Evolutionary conservation across 2,113 vertebrate species (phyloP).

Genomic region (Hypomesus transpacificus): DNA sequence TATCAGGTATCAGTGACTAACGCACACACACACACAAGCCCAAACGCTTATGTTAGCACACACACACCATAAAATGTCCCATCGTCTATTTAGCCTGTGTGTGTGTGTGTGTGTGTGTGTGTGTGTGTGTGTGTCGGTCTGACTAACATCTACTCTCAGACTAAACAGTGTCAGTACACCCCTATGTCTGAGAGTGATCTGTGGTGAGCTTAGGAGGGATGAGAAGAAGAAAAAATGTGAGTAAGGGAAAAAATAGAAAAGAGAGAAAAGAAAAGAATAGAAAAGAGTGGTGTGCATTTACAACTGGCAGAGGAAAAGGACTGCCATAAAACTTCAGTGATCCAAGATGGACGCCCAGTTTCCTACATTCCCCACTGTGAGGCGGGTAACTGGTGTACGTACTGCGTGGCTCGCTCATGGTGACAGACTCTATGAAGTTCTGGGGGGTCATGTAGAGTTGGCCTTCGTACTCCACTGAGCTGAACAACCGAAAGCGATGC

Average conservation of each 20-base stretch:
- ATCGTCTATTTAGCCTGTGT: neutral
- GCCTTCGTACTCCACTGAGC: slow-evolving; percentile 92
- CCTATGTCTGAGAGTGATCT: no score
- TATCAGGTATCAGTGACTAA: slow-evolving; percentile 59
- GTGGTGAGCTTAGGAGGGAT: slow-evolving; percentile 46
- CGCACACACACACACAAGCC: slow-evolving; percentile 4
- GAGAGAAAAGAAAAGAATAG: neutral
- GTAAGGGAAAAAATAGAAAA: neutral
- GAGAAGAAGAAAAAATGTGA: neutral
- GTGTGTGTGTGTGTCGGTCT: slow-evolving; percentile 32
- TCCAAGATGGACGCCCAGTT: neutral
- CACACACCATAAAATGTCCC: neutral
- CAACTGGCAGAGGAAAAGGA: neutral
- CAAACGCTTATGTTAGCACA: neutral
- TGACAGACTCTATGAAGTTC: slow-evolving; percentile 96
- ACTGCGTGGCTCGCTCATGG: slow-evolving; percentile 90
- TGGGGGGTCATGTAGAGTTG: slow-evolving; percentile 97
- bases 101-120: slow-evolving; percentile 14
- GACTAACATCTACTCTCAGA: slow-evolving; percentile 64
- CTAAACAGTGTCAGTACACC: slow-evolving; percentile 55
- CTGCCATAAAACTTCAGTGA: neutral
- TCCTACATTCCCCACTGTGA: neutral
- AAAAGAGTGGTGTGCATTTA: no score
- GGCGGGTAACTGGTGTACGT: slow-evolving; percentile 44
- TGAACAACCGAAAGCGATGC: slow-evolving; percentile 88